Evolutionary conservation across 2,113 vertebrate genomes (phyloP), one percentile per base, ranked within the genome.

Genomic region (Galeopterus variegatus): DNA sequence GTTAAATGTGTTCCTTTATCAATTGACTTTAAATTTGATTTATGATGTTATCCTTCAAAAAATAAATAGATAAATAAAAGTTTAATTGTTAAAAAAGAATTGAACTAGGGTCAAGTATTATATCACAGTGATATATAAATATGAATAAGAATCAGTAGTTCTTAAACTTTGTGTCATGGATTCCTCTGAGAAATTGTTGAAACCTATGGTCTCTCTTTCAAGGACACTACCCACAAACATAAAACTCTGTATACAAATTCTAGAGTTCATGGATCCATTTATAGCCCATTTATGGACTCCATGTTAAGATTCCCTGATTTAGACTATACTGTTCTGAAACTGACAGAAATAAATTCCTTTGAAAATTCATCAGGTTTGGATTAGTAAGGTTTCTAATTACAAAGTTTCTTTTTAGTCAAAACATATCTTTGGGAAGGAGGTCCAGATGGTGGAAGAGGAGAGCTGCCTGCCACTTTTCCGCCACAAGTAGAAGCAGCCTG

Each of bases 171-270:
- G 50, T 8, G 80, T 52, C 70, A 70, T 8, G 24, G 41, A 92
- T 80, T 95, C 64, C n/a, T 97, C 81, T 77, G 65, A 94, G 28
- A 64, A 95, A 83, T 13, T 84, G 60, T 79, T 87, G 18, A 86
- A 96, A 81, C 33, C 15, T 90, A n/a, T 28, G 50, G 19, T 92
- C 11, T 70, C 52, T 72, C 31, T 84, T 72, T 95, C 15, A 83
- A 82, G 54, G 31, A 77, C 50, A 85, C 0, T 28, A 26, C 9
- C 23, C 64, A 54, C 87, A 77, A 64, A 65, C 21, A 77, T 9
- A 89, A 70, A 92, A 62, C 33, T 65, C 14, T 69, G 15, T 76
- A 64, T 24, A 36, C 12, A 80, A 90, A 76, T 45, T 67, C 33
- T 65, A 50, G 3, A 26, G 21, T 70, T 86, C 26, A 41, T 26